Conservation (phyloP, 1,140 invertebrate genomes). For the Heterodera carotae region DNA sequence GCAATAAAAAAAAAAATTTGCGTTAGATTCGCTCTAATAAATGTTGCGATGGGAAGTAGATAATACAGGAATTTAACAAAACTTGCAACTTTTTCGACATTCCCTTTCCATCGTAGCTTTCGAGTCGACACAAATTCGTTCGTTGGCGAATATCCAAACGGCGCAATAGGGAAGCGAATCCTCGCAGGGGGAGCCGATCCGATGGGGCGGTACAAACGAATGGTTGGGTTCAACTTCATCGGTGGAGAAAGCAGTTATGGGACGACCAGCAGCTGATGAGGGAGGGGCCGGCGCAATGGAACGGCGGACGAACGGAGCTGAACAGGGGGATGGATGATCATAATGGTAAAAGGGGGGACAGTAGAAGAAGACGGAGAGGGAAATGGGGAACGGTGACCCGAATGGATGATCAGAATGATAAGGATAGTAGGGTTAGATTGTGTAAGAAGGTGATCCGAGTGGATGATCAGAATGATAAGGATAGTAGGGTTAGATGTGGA, state of each 20-base stretch:
- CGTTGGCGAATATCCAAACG: slow-evolving; percentile 6
- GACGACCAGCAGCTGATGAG: neutral
- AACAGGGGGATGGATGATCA: too few relatives aligned
- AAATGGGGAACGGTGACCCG: too few relatives aligned
- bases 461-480: too few relatives aligned
- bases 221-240: neutral
- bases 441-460: too few relatives aligned
- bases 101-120: slow-evolving; percentile 22
- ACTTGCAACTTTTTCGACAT: slow-evolving; percentile 16
- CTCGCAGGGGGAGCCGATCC: neutral
- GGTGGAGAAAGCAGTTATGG: neutral
- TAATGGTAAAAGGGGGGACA: too few relatives aligned
- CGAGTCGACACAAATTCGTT: slow-evolving; percentile 13
- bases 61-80: slow-evolving; percentile 10
- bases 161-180: neutral
- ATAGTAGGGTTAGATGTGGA: too few relatives aligned
- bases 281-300: neutral
- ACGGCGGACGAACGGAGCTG: neutral
- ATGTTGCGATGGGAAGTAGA: neutral
- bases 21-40: neutral
- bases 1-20: too few relatives aligned
- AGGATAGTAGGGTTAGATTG: too few relatives aligned
- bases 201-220: neutral
- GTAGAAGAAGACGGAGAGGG: too few relatives aligned
- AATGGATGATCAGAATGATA: too few relatives aligned